phyloP scores from a whole-genome alignment of 1,140 invertebrate genomes.

The Apolygus lucorum region DNA sequence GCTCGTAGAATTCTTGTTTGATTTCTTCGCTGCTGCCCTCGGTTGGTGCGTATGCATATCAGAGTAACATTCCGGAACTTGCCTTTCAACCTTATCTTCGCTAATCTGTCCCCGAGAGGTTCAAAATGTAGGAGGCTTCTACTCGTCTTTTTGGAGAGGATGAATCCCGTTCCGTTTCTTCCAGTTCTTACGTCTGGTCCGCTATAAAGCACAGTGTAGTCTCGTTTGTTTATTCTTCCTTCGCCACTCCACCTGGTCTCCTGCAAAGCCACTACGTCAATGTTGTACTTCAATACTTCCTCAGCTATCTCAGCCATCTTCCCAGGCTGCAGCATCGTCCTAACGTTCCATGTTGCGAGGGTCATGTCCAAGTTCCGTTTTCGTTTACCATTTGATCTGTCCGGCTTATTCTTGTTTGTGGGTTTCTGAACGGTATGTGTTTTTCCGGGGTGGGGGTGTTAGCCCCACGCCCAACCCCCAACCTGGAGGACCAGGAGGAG shows the following conservation, averaged over 20 bases:
- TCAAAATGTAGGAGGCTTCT: background rate
- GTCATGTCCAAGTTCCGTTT: no score
- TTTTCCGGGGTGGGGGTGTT: background rate
- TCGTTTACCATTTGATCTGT: background rate
- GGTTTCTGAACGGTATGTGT: background rate
- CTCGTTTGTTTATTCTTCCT: background rate
- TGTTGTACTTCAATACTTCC: background rate
- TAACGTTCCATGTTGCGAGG: no score
- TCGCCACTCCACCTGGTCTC: no score
- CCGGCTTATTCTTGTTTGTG: background rate
- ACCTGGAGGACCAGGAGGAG: background rate
- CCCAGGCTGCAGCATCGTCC: no score
- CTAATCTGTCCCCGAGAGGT: background rate
- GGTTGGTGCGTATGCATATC: background rate
- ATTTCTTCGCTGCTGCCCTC: background rate
- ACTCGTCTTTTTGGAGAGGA: background rate
- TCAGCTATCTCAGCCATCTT: background rate
- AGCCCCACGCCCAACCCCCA: no score
- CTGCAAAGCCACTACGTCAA: background rate
- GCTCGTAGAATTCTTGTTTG: background rate
- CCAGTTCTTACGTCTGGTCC: background rate
- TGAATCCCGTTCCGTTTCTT: background rate
- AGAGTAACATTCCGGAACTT: background rate
- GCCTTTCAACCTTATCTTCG: background rate
- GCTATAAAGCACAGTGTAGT: background rate